Evolutionary conservation across 2,888 invertebrate genomes (phyloP).

Genomic region (Glyphotaelius pellucidus): DNA sequence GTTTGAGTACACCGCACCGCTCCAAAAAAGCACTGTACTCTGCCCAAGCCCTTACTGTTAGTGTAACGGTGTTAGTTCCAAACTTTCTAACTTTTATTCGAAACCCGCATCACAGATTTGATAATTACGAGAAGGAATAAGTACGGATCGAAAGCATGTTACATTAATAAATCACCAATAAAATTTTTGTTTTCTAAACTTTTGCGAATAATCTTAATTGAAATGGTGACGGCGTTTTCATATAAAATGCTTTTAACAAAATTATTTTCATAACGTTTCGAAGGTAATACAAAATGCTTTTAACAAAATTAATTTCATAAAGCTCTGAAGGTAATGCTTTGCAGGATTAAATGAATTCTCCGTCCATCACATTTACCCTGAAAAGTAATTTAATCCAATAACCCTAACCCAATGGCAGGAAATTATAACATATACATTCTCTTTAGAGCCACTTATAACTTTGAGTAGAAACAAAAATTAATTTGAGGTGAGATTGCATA

Average conservation of each 20-base stretch:
- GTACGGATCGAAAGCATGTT: background rate
- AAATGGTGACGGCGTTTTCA: background rate
- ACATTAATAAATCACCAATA: background rate
- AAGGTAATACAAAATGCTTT: background rate
- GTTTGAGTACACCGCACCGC: no score
- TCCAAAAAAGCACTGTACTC: background rate
- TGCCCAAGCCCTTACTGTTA: background rate
- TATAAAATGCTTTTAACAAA: background rate
- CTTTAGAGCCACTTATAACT: background rate
- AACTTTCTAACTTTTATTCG: background rate
- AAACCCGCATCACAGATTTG: background rate
- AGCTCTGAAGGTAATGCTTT: background rate
- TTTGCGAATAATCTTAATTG: background rate
- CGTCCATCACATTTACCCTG: background rate
- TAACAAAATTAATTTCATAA: background rate
- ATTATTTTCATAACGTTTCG: background rate
- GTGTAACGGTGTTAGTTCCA: background rate
- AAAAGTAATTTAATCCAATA: background rate
- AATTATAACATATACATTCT: background rate
- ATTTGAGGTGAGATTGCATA: background rate
- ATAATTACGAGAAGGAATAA: background rate
- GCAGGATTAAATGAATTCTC: background rate
- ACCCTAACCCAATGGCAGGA: background rate
- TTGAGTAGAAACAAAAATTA: background rate
- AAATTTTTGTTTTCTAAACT: background rate